A percentile compares a stretch with the other conserved stretches of the same genome.
Evolutionary conservation across 2,113 vertebrate genomes (phyloP).

Genomic region (Puma concolor): DNA sequence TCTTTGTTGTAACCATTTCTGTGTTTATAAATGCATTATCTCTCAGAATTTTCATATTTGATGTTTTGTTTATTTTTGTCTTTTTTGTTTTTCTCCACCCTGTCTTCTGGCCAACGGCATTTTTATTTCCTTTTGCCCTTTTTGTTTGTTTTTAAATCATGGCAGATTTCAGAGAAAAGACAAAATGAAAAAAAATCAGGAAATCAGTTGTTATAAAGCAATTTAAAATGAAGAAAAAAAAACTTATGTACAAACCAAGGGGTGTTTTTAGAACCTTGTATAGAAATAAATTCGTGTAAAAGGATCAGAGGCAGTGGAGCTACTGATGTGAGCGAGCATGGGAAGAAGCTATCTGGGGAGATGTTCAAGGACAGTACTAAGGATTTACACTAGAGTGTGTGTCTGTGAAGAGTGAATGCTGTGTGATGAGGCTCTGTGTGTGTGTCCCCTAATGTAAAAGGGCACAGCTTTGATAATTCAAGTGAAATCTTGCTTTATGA

Average conservation of each 20-base stretch:
- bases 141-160: slow-evolving; percentile 74
- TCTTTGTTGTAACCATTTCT: slow-evolving; percentile 91
- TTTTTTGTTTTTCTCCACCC: slow-evolving; percentile 50
- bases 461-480: neutral
- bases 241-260: slow-evolving; percentile 79
- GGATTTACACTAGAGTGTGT: neutral
- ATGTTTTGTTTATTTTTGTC: slow-evolving; percentile 79
- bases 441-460: neutral
- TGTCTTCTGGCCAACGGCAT: slow-evolving; percentile 81
- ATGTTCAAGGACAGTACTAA: neutral
- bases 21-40: slow-evolving; percentile 91
- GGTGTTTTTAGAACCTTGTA: slow-evolving; percentile 85
- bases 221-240: slow-evolving; percentile 82
- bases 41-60: slow-evolving; percentile 89
- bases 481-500: neutral
- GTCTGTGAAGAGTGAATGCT: neutral
- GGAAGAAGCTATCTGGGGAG: slow-evolving; percentile 28
- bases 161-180: slow-evolving; percentile 83
- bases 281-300: slow-evolving; percentile 90
- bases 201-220: slow-evolving; percentile 83
- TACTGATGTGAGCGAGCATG: slow-evolving; percentile 77
- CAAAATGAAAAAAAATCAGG: slow-evolving; percentile 77
- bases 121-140: slow-evolving; percentile 82
- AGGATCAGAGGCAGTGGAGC: slow-evolving; percentile 81
- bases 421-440: neutral